Conservation (phyloP, 1,140 invertebrate species). For the Drosophila nigrodunni region DNA sequence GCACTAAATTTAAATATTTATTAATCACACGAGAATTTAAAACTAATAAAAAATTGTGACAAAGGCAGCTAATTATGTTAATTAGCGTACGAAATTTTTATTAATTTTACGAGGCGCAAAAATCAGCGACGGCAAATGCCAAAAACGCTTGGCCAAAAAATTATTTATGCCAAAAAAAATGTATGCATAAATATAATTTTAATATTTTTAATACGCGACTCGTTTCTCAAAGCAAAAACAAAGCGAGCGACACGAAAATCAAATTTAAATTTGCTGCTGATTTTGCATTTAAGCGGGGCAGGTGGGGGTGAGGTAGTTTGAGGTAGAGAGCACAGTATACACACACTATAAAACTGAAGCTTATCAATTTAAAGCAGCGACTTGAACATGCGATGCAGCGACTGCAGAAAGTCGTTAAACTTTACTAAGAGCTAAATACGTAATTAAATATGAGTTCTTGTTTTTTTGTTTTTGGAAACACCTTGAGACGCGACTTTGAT, state of each 20-base stretch:
- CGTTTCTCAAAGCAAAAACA: constrained; percentile 12
- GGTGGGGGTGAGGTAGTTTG: not conserved
- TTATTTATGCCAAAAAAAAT: constrained; percentile 53
- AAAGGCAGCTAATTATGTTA: constrained; percentile 77
- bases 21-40: constrained; percentile 17
- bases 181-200: constrained; percentile 45
- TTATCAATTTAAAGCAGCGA: constrained; percentile 13
- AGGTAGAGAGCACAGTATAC: not conserved
- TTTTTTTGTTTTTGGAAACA: constrained; percentile 4
- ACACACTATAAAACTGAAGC: constrained; percentile 4
- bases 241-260: constrained; percentile 17
- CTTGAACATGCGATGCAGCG: constrained; percentile 5
- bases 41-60: constrained; percentile 22
- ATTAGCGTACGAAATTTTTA: constrained; percentile 74
- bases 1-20: constrained; percentile 27
- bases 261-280: constrained; percentile 49
- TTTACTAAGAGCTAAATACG: constrained; percentile 18
- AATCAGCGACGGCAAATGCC: constrained; percentile 63
- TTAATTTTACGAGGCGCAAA: constrained; percentile 79
- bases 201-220: constrained; percentile 38
- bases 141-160: constrained; percentile 7
- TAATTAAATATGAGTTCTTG: constrained; percentile 9
- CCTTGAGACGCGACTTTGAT: constrained; percentile 28
- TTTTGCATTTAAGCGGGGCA: constrained; percentile 67
- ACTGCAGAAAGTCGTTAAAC: constrained; percentile 6